Percentiles rank a stretch among this genome's conserved stretches.
Conservation (phyloP, 92 coral and sea anemone genomes). For the Zoanthus gigantus region DNA sequence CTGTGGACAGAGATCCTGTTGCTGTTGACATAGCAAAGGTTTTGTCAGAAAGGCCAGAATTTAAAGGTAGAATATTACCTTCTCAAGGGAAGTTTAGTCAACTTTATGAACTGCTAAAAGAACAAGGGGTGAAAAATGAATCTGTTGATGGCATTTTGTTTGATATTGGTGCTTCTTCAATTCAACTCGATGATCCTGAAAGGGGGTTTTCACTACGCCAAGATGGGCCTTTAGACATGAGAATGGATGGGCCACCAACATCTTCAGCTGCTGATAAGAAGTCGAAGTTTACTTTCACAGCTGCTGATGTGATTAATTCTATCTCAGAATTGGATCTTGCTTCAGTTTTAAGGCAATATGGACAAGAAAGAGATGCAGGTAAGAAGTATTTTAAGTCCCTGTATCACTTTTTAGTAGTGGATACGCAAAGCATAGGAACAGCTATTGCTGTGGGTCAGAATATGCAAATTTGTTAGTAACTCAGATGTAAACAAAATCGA, state of each 20-base stretch:
- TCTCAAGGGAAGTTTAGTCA: conserved; percentile 82
- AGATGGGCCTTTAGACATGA: conserved; percentile 91
- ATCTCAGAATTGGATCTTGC: conserved; percentile 79
- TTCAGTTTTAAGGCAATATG: conserved; percentile 83
- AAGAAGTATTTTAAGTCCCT: background rate
- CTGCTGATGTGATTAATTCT: conserved; percentile 93
- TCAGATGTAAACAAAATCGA: too few species aligned
- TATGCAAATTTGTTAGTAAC: too few species aligned
- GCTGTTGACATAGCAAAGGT: conserved; percentile 85
- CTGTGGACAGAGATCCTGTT: conserved; percentile 83
- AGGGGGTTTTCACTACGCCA: conserved; percentile 87
- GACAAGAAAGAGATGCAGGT: conserved; percentile 91
- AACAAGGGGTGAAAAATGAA: conserved; percentile 68
- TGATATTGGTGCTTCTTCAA: conserved; percentile 87
- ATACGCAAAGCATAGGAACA: too few species aligned
- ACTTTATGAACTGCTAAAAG: conserved; percentile 55
- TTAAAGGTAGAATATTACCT: conserved; percentile 75
- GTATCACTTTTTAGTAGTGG: background rate
- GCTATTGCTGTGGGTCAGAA: too few species aligned
- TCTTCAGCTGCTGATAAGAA: background rate
- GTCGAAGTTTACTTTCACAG: conserved; percentile 71
- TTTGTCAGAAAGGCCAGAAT: conserved; percentile 76
- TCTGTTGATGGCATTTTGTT: conserved; percentile 80
- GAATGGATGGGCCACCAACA: conserved; percentile 72
- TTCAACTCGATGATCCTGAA: conserved; percentile 85